Evolutionary conservation across 1,140 invertebrate genomes (phyloP).

Genomic region (Lethrus apterus): DNA sequence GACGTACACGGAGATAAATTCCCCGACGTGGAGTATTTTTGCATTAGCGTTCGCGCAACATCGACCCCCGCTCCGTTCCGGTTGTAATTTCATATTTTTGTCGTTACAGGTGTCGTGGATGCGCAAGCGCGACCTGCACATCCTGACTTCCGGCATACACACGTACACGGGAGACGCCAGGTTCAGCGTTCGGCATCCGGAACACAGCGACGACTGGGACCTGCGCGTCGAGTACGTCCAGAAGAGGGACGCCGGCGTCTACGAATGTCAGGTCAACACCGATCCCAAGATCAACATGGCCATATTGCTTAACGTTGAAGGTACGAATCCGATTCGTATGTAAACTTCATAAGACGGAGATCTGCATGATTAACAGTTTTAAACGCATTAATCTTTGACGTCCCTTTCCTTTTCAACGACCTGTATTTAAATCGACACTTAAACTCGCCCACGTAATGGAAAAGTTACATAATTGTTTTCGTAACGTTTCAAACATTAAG

Average conservation of each 20-base stretch:
- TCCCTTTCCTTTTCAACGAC: too few relatives aligned
- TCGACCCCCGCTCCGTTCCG: not conserved
- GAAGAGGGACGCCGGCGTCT: constrained; percentile 75
- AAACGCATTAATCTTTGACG: too few relatives aligned
- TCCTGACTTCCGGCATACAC: constrained; percentile 76
- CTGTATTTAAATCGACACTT: too few relatives aligned
- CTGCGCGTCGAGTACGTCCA: constrained; percentile 83
- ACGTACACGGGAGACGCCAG: constrained; percentile 82
- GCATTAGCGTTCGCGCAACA: too few relatives aligned
- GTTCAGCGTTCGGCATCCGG: constrained; percentile 76
- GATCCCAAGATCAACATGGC: constrained; percentile 81
- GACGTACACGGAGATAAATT: too few relatives aligned
- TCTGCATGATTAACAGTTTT: too few relatives aligned
- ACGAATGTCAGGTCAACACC: constrained; percentile 79
- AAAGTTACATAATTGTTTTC: too few relatives aligned
- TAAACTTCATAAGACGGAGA: too few relatives aligned
- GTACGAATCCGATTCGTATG: too few relatives aligned
- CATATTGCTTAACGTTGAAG: constrained; percentile 68
- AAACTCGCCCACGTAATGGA: too few relatives aligned
- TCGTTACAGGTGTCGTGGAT: constrained; percentile 81
- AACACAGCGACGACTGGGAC: constrained; percentile 85
- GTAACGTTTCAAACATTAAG: too few relatives aligned
- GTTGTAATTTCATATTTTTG: not conserved
- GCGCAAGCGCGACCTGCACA: constrained; percentile 81
- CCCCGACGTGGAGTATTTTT: too few relatives aligned